Evolutionary conservation across 2,113 vertebrate species (phyloP).

Genomic region (Petrocephalus zakoni): DNA sequence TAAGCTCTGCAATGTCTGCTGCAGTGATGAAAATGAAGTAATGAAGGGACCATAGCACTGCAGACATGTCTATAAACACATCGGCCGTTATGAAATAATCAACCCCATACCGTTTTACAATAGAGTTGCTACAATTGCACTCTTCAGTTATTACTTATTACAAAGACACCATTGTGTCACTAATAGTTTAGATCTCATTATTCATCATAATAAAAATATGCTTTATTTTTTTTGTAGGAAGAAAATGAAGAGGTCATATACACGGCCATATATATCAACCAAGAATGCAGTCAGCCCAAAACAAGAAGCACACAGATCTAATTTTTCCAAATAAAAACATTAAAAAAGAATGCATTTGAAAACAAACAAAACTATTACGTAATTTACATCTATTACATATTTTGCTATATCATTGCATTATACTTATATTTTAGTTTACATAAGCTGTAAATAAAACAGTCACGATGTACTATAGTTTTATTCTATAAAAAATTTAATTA

Average conservation of each 20-base stretch:
- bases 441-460: background rate
- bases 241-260: background rate
- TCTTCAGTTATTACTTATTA: background rate
- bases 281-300: background rate
- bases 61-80: background rate
- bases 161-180: background rate
- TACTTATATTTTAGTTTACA: background rate
- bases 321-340: background rate
- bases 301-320: background rate
- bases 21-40: no score
- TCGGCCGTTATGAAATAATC: background rate
- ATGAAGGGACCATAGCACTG: no score
- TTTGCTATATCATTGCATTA: no score
- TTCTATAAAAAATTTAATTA: background rate
- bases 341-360: background rate
- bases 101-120: background rate
- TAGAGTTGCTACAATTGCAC: background rate
- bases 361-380: background rate
- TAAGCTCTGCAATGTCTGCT: background rate
- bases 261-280: background rate
- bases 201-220: background rate
- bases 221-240: slow-evolving; percentile 3
- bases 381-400: background rate
- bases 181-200: background rate
- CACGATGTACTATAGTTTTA: background rate